Evolutionary conservation across 2,797 vertebrate genomes (phyloP).

Genomic region (Crax fasciolata): DNA sequence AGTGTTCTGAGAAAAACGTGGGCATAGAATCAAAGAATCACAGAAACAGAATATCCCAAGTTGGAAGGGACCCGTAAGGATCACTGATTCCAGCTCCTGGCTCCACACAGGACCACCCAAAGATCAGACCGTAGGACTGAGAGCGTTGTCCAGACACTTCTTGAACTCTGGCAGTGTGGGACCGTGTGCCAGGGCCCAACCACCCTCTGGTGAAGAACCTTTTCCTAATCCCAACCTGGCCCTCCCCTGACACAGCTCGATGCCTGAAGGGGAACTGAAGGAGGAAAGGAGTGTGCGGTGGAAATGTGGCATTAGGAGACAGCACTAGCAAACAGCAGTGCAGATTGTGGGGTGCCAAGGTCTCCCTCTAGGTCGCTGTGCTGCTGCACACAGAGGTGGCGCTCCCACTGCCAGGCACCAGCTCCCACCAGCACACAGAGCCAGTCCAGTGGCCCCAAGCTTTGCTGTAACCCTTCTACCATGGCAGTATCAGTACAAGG

Average conservation of each 20-base stretch:
- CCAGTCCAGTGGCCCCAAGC: neutral
- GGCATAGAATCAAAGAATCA: neutral
- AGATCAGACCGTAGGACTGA: no score
- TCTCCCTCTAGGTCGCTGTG: neutral
- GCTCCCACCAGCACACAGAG: neutral
- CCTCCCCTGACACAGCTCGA: neutral
- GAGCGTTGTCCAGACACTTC: no score
- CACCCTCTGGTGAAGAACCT: no score
- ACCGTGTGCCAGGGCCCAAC: no score
- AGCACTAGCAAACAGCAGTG: neutral
- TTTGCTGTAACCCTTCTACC: neutral
- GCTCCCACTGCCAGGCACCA: rapidly evolving
- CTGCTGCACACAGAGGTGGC: neutral
- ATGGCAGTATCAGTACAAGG: rapidly evolving
- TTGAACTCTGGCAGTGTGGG: no score
- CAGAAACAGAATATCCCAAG: no score
- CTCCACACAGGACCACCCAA: no score
- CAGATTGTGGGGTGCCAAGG: neutral
- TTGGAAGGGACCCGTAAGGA: no score
- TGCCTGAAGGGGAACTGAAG: neutral
- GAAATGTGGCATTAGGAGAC: neutral
- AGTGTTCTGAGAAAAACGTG: neutral
- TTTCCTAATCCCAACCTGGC: no score
- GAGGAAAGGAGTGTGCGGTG: neutral
- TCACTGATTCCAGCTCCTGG: no score